Base-by-base conservation (phyloP, 2,113 vertebrate species). In the Sprattus sprattus region DNA sequence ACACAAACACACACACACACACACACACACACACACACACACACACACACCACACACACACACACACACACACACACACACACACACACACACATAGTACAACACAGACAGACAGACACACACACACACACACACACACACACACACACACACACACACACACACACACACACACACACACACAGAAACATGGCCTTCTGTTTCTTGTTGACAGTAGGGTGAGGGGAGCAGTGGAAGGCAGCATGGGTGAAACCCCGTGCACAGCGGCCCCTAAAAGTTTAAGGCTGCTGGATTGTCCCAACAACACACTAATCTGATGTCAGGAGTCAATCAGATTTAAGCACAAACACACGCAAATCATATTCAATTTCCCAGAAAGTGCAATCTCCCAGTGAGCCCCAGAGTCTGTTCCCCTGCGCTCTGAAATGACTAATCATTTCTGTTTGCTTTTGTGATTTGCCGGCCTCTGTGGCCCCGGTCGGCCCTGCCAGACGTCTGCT, bases 291-390 rank as follows among this genome's bases (percentile, higher is more conserved):
- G 81, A 84, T 86, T 84, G 57, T 81, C 28, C 81, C 57, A 84
- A 85, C 45, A 88, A 89, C 83, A 85, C 32, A 64, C 80, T 81
- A 88, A 83, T 82, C 64, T 64, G 64, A 86, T 39, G 49, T 81
- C 60, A 87, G 52, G 84, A 84, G 67, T 84, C 57, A 49, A 67
- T n/a, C 49, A 83, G 45, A n/a, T 60, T 83, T 50, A 20, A 85
- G 71, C 22, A 84, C 71, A 86, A 39, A 84, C 52, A 64, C 52
- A 64, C 44, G n/a, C 54, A 84, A 78, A 84, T 28, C 11, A n/a
- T 47, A 82, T 80, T 8, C 25, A 2, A 86, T 84, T 82, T 78
- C 78, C 81, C 32, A 52, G 28, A 82, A 85, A 71, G 81, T 75
- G 32, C 13, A 81, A 71, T 49, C 25, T 28, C 82, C 50, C 49